Evolutionary conservation across 2,888 invertebrate species (phyloP), one percentile per base, ranked within the genome.

Genomic region (Morinoia aosen): DNA sequence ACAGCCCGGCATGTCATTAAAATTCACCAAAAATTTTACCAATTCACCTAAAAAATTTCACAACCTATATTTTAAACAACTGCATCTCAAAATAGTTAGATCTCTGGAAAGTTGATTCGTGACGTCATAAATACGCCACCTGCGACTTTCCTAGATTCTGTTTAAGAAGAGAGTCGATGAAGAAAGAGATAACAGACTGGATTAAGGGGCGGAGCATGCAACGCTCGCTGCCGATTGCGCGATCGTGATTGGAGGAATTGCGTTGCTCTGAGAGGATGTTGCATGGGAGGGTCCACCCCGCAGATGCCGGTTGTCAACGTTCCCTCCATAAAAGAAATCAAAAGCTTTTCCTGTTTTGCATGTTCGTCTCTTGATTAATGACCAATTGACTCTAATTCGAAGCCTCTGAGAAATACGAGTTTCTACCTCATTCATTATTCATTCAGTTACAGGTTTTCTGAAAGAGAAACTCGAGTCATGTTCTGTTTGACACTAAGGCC

Each of bases 341-440:
- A 93, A 93, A 93, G 93, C 93, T 57, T 93, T 93, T 93, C 93
- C 93, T 93, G 93, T 93, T 93, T 93, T 93, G 93, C 93, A 93
- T 93, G 11, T 57, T 12, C 93, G 56, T 93, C 93, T 93, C 93
- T 93, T 93, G 93, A 93, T 93, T 93, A 93, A 93, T 93, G 93
- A 93, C 25, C 57, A 93, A 93, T 93, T 57, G 93, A 93, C 57
- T 33, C 56, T 57, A 93, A 93, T 93, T 57, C 48, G n/a, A 48
- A 93, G 93, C 57, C 16, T 56, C 93, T 93, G 11, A 93, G 93
- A 57, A 93, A 90, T 40, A 39, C 90, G 90, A 40, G 90, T 48
- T 90, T 90, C 90, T 11, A 39, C 39, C 39, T 16, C 40, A 90
- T 33, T 48, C 90, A 48, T 90, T 90, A 10, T 90, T 90, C 90